These are phyloP conservation scores for Coracopsis vasa DNA, from an alignment of 2,113 vertebrate species.

Conservation along the genomic window DNA sequence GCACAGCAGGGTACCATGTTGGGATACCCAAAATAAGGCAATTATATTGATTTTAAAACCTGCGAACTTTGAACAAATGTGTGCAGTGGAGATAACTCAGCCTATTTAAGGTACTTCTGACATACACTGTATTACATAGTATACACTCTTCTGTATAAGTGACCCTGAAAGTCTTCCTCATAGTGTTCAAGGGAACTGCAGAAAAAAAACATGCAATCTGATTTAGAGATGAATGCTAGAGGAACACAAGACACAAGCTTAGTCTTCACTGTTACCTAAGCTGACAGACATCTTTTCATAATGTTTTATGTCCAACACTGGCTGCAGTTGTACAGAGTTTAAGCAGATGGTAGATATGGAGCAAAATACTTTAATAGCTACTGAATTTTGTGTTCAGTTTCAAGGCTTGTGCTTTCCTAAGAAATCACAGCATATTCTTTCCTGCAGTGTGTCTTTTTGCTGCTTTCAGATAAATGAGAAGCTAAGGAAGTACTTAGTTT, in stretches of 20 bases:
- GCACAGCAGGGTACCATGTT: not conserved
- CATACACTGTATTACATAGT: rapidly evolving
- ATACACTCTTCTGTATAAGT: not conserved
- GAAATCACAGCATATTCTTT: not conserved
- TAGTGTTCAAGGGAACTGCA: not conserved
- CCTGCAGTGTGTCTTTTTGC: not conserved
- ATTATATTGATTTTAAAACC: not conserved
- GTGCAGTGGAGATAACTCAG: not conserved
- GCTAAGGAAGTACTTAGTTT: not conserved
- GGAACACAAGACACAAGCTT: not conserved
- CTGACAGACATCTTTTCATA: not conserved
- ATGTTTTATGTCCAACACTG: not conserved
- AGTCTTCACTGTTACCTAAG: not conserved
- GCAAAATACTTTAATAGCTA: not conserved
- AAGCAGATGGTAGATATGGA: not conserved
- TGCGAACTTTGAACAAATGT: not conserved
- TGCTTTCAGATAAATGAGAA: not conserved
- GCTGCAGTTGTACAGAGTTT: not conserved
- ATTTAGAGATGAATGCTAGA: not conserved
- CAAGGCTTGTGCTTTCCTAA: not conserved
- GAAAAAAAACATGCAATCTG: not conserved
- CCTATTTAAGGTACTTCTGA: not conserved
- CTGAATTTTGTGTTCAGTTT: not conserved
- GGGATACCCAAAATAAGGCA: not conserved
- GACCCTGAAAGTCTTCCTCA: not conserved